phyloP scores from a whole-genome alignment of 2,888 invertebrate species.

The Lochmaea crataegi region DNA sequence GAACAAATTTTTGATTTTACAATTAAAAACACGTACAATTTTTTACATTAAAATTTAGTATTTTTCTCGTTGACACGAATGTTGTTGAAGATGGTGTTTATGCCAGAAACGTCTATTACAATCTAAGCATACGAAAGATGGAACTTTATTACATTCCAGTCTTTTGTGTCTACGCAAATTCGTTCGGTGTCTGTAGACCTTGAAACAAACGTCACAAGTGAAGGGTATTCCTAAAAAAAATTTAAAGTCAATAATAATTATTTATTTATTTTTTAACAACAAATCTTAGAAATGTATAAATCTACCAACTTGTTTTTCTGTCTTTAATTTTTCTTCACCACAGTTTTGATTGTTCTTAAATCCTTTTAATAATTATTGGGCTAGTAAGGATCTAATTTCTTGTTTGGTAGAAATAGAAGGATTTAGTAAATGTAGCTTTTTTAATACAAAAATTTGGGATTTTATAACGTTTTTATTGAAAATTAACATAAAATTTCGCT shows the following conservation, averaged over 20 bases:
- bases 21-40: not conserved
- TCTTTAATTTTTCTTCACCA: no score
- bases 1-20: not conserved
- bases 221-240: slow-evolving; percentile 37
- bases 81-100: slow-evolving; percentile 39
- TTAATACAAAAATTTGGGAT: no score
- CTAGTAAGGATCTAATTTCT: no score
- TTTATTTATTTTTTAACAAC: slow-evolving; percentile 2
- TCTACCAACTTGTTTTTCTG: no score
- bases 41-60: not conserved
- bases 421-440: no score
- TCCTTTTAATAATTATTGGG: no score
- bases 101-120: slow-evolving; percentile 46
- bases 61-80: slow-evolving; percentile 15
- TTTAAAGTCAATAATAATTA: not conserved
- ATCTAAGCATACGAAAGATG: slow-evolving; percentile 44
- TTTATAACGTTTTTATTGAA: no score
- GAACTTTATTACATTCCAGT: slow-evolving; percentile 46
- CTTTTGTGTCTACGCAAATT: slow-evolving; percentile 52
- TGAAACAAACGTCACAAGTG: slow-evolving; percentile 50
- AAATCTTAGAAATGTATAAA: no score
- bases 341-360: no score
- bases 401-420: no score
- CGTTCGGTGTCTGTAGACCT: slow-evolving; percentile 51
- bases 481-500: no score